Evolutionary conservation across 2,888 invertebrate species (phyloP), one percentile per base, ranked within the genome.

Genomic region (Pomacea canaliculata): DNA sequence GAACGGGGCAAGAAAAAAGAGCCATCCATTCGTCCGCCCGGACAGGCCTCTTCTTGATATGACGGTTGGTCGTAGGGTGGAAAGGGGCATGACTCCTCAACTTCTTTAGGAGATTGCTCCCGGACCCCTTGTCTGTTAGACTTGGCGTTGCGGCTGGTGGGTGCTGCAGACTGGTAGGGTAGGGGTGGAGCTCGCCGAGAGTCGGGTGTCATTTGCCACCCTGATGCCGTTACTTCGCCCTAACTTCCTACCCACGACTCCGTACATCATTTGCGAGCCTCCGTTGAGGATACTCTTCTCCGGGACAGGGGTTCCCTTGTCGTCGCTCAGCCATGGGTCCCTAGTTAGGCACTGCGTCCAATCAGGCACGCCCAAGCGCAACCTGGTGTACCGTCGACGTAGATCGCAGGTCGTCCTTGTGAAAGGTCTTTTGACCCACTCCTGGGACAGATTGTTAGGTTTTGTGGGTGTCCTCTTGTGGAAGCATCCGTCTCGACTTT

Each of bases 171-270:
- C 19, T 12, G 63, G 66, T 23, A 12, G 67, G 19, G 67, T 59
- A 7, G 13, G 13, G 67, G 73, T 18, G 59, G 56, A 19, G 68
- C 27, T 13, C 68, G 74, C 7, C 46, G 10, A 69, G 74, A 69
- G 49, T 74, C 66, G 60, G 59, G 18, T 27, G 12, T 23, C 37
- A 16, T 10, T 49, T 10, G 37, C 12, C 23, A 37, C 27, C 37
- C n/a, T 16, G 27, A 23, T 66, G 65, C 49, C 49, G 48, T 49
- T 59, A 16, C 63, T 49, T 46, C 73, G 16, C 65, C 48, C 27
- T 46, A 78, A 72, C 37, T 51, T 71, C 59, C 70, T 76, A 18
- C 78, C 78, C 16, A 78, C 69, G 46, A 78, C 66, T 10, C 75
- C 76, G 59, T 78, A 69, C 5, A 68, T 63, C 46, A 78, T 69